Percentiles rank a stretch among this genome's conserved stretches.
These are phyloP conservation scores for Hydroisotoma schaefferi DNA, from an alignment of 2,888 invertebrate genomes.

Conservation along the genomic window DNA sequence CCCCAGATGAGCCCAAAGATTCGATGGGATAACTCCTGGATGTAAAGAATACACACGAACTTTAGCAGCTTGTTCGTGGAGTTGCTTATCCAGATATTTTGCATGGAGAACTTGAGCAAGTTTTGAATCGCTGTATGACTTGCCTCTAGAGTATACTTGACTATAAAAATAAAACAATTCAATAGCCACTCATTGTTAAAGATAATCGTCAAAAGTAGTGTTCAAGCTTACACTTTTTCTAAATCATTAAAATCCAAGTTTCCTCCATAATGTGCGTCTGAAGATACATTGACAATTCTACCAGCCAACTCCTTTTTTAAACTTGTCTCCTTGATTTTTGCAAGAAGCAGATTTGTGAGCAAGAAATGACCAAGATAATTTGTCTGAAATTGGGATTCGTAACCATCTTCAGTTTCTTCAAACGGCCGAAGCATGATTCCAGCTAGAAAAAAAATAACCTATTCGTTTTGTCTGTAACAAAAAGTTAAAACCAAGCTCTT, in stretches of 20 bases:
- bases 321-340: constrained; percentile 64
- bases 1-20: constrained; percentile 62
- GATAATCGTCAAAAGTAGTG: neutral
- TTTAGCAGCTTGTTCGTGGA: constrained; percentile 57
- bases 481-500: neutral
- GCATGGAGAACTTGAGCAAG: constrained; percentile 68
- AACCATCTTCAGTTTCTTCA: constrained; percentile 72
- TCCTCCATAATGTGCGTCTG: constrained; percentile 72
- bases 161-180: constrained; percentile 22
- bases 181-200: constrained; percentile 23
- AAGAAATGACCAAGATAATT: constrained; percentile 85
- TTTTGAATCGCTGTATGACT: constrained; percentile 78
- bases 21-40: constrained; percentile 82
- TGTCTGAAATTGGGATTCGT: constrained; percentile 78
- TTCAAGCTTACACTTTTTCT: constrained; percentile 66
- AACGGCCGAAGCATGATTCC: constrained; percentile 86
- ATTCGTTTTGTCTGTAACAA: neutral
- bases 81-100: constrained; percentile 59
- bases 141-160: constrained; percentile 23
- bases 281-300: constrained; percentile 81
- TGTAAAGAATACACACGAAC: constrained; percentile 72
- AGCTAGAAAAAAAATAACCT: constrained; percentile 58
- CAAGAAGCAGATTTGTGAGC: constrained; percentile 74
- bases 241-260: constrained; percentile 54
- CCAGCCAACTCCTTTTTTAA: constrained; percentile 57